These are phyloP conservation scores for Centrocercus urophasianus DNA, from an alignment of 2,113 vertebrate species.

Conservation along the genomic window DNA sequence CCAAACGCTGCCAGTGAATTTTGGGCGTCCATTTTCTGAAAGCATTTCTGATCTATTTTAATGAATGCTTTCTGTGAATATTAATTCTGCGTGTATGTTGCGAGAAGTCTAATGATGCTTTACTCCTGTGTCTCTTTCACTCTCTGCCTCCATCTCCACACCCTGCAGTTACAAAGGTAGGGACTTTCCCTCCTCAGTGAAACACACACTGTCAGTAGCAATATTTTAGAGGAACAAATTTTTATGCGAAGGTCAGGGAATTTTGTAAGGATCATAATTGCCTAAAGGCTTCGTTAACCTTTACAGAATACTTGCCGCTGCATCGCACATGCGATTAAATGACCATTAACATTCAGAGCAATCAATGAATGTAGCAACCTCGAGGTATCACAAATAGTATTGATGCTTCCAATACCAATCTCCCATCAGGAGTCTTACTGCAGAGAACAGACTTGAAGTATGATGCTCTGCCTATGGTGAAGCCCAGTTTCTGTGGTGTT, in stretches of 20 bases:
- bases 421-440: neutral
- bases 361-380: slow-evolving; percentile 26
- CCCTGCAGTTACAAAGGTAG: neutral
- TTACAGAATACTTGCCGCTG: slow-evolving; percentile 35
- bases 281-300: slow-evolving; percentile 62
- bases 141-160: neutral
- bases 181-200: neutral
- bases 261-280: slow-evolving; percentile 44
- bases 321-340: slow-evolving; percentile 29
- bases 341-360: slow-evolving; percentile 43
- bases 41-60: neutral
- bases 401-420: neutral
- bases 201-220: neutral
- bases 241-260: slow-evolving; percentile 49
- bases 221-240: slow-evolving; percentile 7
- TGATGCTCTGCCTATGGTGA: neutral
- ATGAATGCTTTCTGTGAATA: neutral
- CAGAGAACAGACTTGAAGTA: neutral
- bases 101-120: neutral
- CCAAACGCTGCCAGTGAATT: neutral
- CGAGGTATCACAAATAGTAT: neutral
- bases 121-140: neutral
- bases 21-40: neutral
- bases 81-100: neutral
- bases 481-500: neutral